Conservation (phyloP, 2,888 invertebrate species). For the Schrankia costaestrigalis region DNA sequence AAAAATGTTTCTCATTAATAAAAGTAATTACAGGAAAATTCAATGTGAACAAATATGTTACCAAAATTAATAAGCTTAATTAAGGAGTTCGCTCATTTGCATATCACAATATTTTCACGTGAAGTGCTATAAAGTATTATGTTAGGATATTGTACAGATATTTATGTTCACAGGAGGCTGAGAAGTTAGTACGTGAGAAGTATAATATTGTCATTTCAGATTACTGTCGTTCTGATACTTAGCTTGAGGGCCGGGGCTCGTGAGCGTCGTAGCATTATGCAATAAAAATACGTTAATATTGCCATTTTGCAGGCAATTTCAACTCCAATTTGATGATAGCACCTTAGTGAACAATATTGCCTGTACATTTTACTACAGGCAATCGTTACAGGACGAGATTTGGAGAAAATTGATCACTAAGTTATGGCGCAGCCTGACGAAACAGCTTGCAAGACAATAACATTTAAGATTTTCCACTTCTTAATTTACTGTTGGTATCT, state of each 20-base stretch:
- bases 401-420: constrained; percentile 14
- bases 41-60: too few species aligned
- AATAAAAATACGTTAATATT: constrained; percentile 39
- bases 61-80: too few species aligned
- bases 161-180: constrained; percentile 23
- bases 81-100: too few species aligned
- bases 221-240: constrained; percentile 31
- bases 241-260: constrained; percentile 27
- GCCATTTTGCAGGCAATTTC: constrained; percentile 39
- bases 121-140: constrained; percentile 14
- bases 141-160: constrained; percentile 15
- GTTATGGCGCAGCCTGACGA: too few species aligned
- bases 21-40: too few species aligned
- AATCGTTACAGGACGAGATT: constrained; percentile 14
- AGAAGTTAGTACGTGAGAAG: constrained; percentile 29
- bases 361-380: constrained; percentile 22
- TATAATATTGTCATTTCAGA: constrained; percentile 40
- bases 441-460: too few species aligned
- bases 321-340: constrained; percentile 34
- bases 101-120: constrained; percentile 10
- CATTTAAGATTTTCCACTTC: too few species aligned
- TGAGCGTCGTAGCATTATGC: constrained; percentile 25
- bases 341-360: constrained; percentile 22
- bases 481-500: too few species aligned
- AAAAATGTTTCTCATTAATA: too few species aligned